phyloP scores from a whole-genome alignment of 2,797 vertebrate species.

The Falco berigora region DNA sequence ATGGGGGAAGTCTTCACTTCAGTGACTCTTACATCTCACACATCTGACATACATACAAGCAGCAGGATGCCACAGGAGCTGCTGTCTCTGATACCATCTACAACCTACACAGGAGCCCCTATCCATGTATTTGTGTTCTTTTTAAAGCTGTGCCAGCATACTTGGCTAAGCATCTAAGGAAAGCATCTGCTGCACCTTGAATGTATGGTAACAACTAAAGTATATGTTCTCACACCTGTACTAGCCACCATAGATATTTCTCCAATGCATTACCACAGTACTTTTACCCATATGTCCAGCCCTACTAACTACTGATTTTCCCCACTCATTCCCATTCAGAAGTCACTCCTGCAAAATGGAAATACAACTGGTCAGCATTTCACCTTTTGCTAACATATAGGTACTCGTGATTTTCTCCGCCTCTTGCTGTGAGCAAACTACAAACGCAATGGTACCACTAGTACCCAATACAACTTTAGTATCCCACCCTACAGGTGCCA shows the following conservation, averaged over 20 bases:
- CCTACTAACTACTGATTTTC: not conserved
- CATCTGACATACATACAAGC: not conserved
- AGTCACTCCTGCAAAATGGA: not conserved
- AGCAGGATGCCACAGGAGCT: not conserved
- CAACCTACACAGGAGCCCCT: not conserved
- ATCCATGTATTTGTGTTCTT: not conserved
- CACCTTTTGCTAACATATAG: not conserved
- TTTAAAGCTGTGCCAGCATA: not conserved
- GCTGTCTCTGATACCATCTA: not conserved
- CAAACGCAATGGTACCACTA: not conserved
- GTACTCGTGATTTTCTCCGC: not conserved
- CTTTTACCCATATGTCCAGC: not conserved
- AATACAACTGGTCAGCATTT: not conserved
- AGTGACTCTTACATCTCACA: not conserved
- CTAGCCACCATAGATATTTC: not conserved
- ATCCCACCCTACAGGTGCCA: rapidly evolving
- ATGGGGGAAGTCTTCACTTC: not conserved
- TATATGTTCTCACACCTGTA: not conserved
- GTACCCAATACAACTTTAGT: not conserved
- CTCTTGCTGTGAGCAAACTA: not conserved
- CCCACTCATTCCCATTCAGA: not conserved
- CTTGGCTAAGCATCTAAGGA: not conserved
- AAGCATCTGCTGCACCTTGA: not conserved
- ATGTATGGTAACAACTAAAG: not conserved
- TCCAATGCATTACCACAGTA: not conserved